phyloP scores from a whole-genome alignment of 2,113 vertebrate genomes.

The Sturnira hondurensis region DNA sequence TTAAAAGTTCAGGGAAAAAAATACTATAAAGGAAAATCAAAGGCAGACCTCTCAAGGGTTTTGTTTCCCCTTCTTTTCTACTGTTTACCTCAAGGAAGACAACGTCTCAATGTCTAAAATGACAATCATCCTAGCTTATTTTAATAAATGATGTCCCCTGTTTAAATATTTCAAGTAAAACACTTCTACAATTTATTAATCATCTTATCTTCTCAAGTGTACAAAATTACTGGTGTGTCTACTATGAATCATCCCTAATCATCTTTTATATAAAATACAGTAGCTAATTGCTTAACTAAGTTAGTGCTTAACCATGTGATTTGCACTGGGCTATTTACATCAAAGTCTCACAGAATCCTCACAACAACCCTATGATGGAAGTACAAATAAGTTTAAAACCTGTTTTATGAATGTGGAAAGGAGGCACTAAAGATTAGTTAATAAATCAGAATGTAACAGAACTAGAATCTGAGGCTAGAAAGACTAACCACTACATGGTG shows the following conservation, averaged over 20 bases:
- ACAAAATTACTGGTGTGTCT: not conserved
- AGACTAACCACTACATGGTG: not conserved
- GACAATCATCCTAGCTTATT: not conserved
- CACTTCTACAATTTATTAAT: constrained; percentile 9
- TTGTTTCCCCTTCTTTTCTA: not conserved
- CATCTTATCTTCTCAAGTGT: not conserved
- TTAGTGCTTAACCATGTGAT: not conserved
- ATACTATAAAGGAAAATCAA: not conserved
- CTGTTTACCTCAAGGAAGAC: not conserved
- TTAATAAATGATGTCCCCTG: not conserved
- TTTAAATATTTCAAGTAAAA: not conserved
- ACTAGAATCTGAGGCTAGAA: not conserved
- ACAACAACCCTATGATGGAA: not conserved
- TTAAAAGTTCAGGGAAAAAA: constrained; percentile 14
- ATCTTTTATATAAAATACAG: not conserved
- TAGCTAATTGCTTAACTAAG: not conserved
- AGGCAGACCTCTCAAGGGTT: not conserved
- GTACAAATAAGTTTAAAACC: constrained; percentile 16
- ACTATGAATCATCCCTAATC: not conserved
- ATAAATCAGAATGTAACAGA: not conserved
- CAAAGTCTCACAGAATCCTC: not conserved
- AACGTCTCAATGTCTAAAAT: not conserved
- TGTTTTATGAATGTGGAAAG: not conserved
- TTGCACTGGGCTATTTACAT: not conserved
- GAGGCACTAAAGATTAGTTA: not conserved